These are phyloP conservation scores for Psittacula echo DNA, from an alignment of 2,797 vertebrate species.

Conservation along the genomic window DNA sequence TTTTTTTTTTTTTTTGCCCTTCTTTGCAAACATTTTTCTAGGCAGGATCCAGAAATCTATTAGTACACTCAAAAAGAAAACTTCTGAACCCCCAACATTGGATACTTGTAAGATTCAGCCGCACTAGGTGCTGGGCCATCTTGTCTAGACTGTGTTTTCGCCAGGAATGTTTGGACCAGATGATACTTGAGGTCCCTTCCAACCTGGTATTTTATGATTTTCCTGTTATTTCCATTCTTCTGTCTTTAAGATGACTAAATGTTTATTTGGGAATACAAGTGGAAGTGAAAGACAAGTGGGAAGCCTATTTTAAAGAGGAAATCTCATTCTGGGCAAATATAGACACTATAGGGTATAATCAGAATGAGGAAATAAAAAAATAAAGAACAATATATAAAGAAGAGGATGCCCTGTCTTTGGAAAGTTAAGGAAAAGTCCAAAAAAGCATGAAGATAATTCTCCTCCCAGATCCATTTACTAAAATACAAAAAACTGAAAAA, in stretches of 20 bases:
- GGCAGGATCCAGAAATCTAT: background rate
- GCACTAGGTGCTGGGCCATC: background rate
- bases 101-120: background rate
- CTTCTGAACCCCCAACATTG: background rate
- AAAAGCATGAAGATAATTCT: background rate
- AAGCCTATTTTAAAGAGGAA: background rate
- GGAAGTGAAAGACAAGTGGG: background rate
- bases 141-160: background rate
- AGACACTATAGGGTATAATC: background rate
- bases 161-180: background rate
- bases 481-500: background rate
- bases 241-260: background rate
- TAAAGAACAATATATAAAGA: background rate
- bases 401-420: background rate
- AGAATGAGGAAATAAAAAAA: background rate
- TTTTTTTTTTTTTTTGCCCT: background rate
- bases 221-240: background rate
- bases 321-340: background rate
- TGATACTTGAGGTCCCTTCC: background rate
- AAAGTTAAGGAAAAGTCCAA: background rate
- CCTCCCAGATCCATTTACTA: background rate
- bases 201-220: background rate
- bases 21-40: background rate
- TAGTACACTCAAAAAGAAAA: background rate
- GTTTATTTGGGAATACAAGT: background rate